Conservation (phyloP, 2,113 vertebrate genomes). For the Rhea americana region DNA sequence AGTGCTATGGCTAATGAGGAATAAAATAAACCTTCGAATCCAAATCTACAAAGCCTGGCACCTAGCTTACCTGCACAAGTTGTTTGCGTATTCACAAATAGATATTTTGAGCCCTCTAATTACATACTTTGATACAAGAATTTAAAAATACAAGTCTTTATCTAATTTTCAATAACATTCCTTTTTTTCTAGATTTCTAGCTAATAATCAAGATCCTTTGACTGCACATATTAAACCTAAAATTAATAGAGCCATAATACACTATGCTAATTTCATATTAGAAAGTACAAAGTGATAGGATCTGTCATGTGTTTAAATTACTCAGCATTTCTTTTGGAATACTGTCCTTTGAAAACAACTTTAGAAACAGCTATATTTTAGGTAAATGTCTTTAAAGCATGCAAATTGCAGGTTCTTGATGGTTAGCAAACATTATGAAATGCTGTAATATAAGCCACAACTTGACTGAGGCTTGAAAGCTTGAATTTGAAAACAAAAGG, state of each 20-base stretch:
- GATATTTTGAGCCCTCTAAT: neutral
- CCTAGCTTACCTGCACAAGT: neutral
- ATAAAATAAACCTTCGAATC: neutral
- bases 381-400: neutral
- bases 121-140: neutral
- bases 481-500: conserved; percentile 23
- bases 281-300: conserved; percentile 11
- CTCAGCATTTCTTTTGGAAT: conserved; percentile 9
- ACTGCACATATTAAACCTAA: neutral
- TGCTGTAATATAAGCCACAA: neutral
- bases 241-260: neutral
- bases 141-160: neutral
- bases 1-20: neutral
- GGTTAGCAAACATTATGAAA: conserved; percentile 4
- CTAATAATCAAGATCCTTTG: neutral
- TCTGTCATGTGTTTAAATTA: conserved; percentile 34
- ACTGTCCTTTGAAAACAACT: neutral
- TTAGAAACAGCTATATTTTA: neutral
- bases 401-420: conserved; percentile 27
- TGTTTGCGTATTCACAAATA: neutral
- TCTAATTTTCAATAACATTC: neutral
- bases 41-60: neutral
- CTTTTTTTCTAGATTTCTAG: conserved; percentile 4
- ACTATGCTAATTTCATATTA: neutral
- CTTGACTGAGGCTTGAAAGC: neutral